A percentile compares a stretch with the other conserved stretches of the same genome.
Evolutionary conservation across 1,140 invertebrate genomes (phyloP).

Genomic region (Brachionus koreanus): DNA sequence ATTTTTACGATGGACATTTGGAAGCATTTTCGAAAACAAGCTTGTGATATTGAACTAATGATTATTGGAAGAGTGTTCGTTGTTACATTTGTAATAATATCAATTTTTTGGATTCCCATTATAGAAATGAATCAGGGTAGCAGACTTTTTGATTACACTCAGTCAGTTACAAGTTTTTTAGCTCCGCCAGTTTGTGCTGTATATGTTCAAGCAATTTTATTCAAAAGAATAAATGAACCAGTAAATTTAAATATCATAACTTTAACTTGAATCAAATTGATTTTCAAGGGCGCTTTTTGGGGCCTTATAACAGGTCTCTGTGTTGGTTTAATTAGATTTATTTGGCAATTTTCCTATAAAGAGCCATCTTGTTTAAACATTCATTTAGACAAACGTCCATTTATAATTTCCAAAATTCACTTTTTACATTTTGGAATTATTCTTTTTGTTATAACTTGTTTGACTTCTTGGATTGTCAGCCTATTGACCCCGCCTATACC

Average conservation of each 20-base stretch:
- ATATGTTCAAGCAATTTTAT: slow-evolving; percentile 61
- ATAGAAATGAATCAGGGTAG: slow-evolving; percentile 58
- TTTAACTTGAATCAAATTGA: not conserved
- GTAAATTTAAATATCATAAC: slow-evolving; percentile 47
- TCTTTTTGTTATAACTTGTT: slow-evolving; percentile 50
- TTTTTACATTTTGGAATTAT: slow-evolving; percentile 56
- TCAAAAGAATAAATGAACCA: slow-evolving; percentile 61
- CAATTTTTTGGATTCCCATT: slow-evolving; percentile 63
- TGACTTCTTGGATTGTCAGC: slow-evolving; percentile 50
- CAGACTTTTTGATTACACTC: slow-evolving; percentile 63
- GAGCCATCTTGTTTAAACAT: slow-evolving; percentile 49
- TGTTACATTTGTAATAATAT: slow-evolving; percentile 60
- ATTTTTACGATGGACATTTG: slow-evolving; percentile 64
- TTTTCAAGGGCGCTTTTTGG: slow-evolving; percentile 60
- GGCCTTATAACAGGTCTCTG: slow-evolving; percentile 60
- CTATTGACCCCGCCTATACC: slow-evolving; percentile 53
- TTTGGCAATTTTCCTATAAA: slow-evolving; percentile 51
- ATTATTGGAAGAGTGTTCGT: slow-evolving; percentile 61
- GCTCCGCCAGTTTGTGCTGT: slow-evolving; percentile 63
- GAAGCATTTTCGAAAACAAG: slow-evolving; percentile 57
- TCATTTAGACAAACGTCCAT: slow-evolving; percentile 45
- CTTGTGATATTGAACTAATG: slow-evolving; percentile 60
- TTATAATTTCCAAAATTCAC: slow-evolving; percentile 48
- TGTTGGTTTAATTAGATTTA: slow-evolving; percentile 57
- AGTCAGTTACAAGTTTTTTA: slow-evolving; percentile 62